phyloP scores from a whole-genome alignment of 2,113 vertebrate genomes.

The Rhabdomys dilectus region DNA sequence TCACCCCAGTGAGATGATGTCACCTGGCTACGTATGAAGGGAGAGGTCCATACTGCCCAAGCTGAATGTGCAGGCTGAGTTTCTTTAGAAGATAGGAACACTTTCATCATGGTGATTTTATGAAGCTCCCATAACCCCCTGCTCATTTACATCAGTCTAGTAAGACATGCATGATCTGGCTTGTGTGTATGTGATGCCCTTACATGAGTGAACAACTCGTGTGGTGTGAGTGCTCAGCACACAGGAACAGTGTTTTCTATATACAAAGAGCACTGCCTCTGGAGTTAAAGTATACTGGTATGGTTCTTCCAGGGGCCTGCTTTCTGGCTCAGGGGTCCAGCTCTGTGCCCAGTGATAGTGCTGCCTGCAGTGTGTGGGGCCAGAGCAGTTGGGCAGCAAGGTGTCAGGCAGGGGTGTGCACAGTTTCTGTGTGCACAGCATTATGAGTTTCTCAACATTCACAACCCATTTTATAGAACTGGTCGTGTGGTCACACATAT shows the following conservation, averaged over 20 bases:
- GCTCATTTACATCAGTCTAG: background rate
- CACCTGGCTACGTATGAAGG: background rate
- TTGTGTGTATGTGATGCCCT: too few relatives aligned
- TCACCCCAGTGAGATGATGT: background rate
- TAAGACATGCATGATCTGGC: background rate
- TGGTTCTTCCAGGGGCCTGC: background rate
- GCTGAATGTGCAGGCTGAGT: too few relatives aligned
- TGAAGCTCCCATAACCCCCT: background rate
- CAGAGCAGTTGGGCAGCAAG: accelerated
- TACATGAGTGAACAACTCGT: background rate
- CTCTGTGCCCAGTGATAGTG: background rate
- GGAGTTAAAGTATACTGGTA: background rate
- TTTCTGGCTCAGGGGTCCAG: background rate
- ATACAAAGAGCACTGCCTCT: background rate
- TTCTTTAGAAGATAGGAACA: background rate
- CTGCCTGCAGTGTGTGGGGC: background rate
- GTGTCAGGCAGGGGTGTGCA: too few relatives aligned
- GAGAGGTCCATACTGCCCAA: background rate
- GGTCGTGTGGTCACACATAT: too few relatives aligned
- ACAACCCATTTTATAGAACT: background rate
- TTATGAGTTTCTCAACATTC: background rate
- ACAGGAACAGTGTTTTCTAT: background rate
- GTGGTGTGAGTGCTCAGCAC: background rate
- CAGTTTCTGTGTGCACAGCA: too few relatives aligned
- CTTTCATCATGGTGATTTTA: background rate